A percentile compares a stretch with the other conserved stretches of the same genome.
These are phyloP conservation scores for Struthidea cinerea DNA, from an alignment of 2,113 vertebrate species.

Conservation along the genomic window DNA sequence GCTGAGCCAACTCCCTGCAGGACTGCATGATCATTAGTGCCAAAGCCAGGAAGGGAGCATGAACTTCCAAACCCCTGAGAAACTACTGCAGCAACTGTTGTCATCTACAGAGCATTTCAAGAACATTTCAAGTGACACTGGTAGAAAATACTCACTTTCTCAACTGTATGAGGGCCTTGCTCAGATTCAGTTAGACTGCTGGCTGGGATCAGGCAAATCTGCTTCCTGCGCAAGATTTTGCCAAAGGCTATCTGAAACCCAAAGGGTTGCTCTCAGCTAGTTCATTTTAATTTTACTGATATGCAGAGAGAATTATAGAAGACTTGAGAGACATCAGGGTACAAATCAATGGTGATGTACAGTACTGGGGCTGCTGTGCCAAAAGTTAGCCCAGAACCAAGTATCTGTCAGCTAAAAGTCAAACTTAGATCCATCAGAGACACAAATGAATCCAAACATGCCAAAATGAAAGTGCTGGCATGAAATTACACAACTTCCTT, in stretches of 20 bases:
- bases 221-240: background rate
- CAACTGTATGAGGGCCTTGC: background rate
- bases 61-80: background rate
- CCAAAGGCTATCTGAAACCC: background rate
- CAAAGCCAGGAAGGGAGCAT: background rate
- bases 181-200: background rate
- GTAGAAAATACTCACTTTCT: background rate
- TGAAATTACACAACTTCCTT: background rate
- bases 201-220: background rate
- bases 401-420: constrained; percentile 6
- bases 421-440: background rate
- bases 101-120: background rate
- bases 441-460: background rate
- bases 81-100: background rate
- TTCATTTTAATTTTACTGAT: constrained; percentile 11
- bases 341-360: background rate
- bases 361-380: background rate
- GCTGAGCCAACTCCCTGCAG: background rate
- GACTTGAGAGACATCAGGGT: background rate
- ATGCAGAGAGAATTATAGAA: background rate
- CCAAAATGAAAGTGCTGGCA: background rate
- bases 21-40: constrained; percentile 1
- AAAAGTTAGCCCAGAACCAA: background rate
- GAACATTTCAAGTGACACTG: constrained; percentile 2
- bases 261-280: background rate